A percentile compares a stretch with the other conserved stretches of the same genome.
These are phyloP conservation scores for Nautilus pompilius DNA, from an alignment of 1,140 invertebrate species.

Conservation along the genomic window DNA sequence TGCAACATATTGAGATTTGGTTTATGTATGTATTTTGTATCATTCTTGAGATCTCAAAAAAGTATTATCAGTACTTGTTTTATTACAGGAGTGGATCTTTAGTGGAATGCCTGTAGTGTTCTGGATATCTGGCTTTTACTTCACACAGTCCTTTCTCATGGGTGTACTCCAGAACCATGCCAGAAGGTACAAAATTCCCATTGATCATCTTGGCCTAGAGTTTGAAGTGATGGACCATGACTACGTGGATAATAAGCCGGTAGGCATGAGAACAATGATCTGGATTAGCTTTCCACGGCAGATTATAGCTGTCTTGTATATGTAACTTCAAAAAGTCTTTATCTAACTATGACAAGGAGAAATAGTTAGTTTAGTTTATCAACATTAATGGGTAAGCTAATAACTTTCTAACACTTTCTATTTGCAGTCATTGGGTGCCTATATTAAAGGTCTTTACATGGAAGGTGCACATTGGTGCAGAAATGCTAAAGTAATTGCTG, in stretches of 20 bases:
- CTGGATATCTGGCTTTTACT: conserved; percentile 58
- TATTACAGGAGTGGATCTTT: conserved; percentile 49
- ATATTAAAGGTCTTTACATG: conserved; percentile 51
- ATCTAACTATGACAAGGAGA: not conserved
- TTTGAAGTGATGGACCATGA: conserved; percentile 50
- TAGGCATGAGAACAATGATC: conserved; percentile 18
- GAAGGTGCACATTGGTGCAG: conserved; percentile 54
- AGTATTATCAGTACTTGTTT: not conserved
- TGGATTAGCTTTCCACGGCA: not conserved
- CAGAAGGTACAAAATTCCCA: conserved; percentile 53
- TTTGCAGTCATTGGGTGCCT: conserved; percentile 49
- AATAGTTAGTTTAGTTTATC: not conserved
- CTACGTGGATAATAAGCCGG: conserved; percentile 39
- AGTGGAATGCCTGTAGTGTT: conserved; percentile 47
- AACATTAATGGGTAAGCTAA: not conserved
- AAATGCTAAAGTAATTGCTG: conserved; percentile 35
- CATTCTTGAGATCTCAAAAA: too few relatives aligned
- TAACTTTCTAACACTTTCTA: conserved; percentile 6
- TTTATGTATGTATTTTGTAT: too few relatives aligned
- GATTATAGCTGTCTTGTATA: not conserved
- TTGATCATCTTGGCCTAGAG: conserved; percentile 54
- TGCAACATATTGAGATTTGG: too few relatives aligned
- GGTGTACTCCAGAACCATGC: conserved; percentile 56
- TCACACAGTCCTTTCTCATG: conserved; percentile 57
- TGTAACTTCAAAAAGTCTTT: not conserved